A percentile compares a stretch with the other conserved stretches of the same genome.
Conservation (phyloP, 1,140 invertebrate species). For the Andrena cerasifolii region DNA sequence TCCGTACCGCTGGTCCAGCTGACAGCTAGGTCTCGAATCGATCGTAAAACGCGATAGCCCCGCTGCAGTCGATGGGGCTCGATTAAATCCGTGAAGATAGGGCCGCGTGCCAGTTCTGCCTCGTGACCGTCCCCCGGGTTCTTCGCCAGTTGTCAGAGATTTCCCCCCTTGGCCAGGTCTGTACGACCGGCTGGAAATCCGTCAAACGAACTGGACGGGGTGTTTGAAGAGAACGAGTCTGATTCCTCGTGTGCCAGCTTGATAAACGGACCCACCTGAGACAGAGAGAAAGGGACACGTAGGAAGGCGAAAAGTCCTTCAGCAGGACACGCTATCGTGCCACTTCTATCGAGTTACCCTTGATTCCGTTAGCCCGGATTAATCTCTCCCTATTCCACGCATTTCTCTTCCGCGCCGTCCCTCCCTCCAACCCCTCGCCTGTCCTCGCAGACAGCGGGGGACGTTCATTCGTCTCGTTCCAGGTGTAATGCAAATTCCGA, state of each 20-base stretch:
- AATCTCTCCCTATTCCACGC: slow-evolving; percentile 10
- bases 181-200: slow-evolving; percentile 32
- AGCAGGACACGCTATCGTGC: slow-evolving; percentile 10
- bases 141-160: not conserved
- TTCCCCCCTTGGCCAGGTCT: not conserved
- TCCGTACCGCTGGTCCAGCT: slow-evolving; percentile 1
- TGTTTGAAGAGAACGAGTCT: slow-evolving; percentile 63
- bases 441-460: not conserved
- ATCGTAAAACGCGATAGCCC: slow-evolving; percentile 6
- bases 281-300: slow-evolving; percentile 10
- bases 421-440: not conserved
- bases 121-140: not conserved
- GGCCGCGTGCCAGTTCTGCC: not conserved
- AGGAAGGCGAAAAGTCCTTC: slow-evolving; percentile 5
- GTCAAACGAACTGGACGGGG: slow-evolving; percentile 57
- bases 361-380: slow-evolving; percentile 42
- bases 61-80: not conserved
- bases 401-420: not conserved
- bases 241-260: slow-evolving; percentile 56
- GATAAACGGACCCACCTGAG: slow-evolving; percentile 56
- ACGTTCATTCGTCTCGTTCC: slow-evolving; percentile 31
- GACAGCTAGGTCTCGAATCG: not conserved
- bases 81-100: not conserved
- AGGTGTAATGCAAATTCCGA: slow-evolving; percentile 71
- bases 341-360: slow-evolving; percentile 49